These are phyloP conservation scores for Elgaria multicarinata DNA, from an alignment of 2,113 vertebrate genomes.

Conservation along the genomic window DNA sequence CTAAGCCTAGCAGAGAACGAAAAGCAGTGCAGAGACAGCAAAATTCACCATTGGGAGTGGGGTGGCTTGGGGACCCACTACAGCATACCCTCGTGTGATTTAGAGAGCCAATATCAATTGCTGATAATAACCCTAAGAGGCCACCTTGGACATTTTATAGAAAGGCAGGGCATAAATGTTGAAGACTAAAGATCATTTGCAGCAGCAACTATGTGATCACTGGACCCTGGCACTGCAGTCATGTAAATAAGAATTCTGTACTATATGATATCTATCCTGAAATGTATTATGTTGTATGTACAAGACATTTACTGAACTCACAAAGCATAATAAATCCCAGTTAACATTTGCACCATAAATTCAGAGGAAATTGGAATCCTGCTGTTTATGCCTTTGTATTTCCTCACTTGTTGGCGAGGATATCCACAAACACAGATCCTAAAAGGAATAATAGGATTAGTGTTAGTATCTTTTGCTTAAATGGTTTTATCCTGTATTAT, in stretches of 20 bases:
- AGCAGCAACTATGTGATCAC: not conserved
- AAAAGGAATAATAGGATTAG: conserved; percentile 60
- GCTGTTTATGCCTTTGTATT: conserved; percentile 89
- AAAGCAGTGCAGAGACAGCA: no score
- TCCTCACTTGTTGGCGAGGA: conserved; percentile 92
- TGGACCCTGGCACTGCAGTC: not conserved
- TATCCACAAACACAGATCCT: conserved; percentile 97
- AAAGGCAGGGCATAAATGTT: not conserved
- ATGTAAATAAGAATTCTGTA: not conserved
- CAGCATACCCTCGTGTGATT: not conserved
- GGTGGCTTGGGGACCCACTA: no score
- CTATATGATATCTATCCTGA: not conserved
- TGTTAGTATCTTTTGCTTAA: conserved; percentile 32
- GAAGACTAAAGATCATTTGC: not conserved
- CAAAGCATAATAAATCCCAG: conserved; percentile 96
- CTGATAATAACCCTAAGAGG: not conserved
- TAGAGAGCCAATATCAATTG: not conserved
- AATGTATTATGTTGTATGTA: not conserved
- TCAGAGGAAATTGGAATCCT: conserved; percentile 93
- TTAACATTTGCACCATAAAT: conserved; percentile 97
- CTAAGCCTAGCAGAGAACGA: no score
- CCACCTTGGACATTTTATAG: not conserved
- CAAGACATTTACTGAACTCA: conserved; percentile 78
- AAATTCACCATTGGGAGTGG: no score
- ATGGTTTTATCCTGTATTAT: not conserved